A percentile compares a stretch with the other conserved stretches of the same genome.
phyloP scores from a whole-genome alignment of 2,888 invertebrate genomes.

The Leptinotarsa juncta region DNA sequence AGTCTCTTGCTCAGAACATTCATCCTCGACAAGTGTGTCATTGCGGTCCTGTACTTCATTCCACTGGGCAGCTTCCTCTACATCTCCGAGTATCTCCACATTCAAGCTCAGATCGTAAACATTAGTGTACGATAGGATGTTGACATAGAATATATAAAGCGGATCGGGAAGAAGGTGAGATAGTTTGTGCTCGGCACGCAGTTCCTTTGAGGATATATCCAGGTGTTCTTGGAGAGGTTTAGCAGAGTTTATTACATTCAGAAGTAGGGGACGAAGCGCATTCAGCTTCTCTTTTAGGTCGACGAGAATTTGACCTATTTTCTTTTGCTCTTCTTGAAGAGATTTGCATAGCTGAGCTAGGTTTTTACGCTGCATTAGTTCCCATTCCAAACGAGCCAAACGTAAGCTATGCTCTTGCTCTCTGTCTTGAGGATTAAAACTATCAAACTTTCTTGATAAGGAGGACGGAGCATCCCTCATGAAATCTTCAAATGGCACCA shows the following conservation, averaged over 20 bases:
- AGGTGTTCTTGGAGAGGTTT: constrained; percentile 91
- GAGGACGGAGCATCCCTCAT: constrained; percentile 80
- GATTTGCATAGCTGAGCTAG: constrained; percentile 81
- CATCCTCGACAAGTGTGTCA: constrained; percentile 71
- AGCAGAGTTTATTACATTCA: constrained; percentile 79
- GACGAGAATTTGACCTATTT: constrained; percentile 71
- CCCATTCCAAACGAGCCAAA: constrained; percentile 91
- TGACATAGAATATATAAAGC: constrained; percentile 88
- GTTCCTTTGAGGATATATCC: constrained; percentile 82
- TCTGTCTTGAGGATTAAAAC: constrained; percentile 53
- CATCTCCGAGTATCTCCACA: constrained; percentile 74
- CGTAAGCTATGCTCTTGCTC: constrained; percentile 82
- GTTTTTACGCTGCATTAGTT: constrained; percentile 87
- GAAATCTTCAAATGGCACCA: constrained; percentile 87
- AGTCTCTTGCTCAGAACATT: constrained; percentile 46
- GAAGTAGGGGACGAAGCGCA: constrained; percentile 84
- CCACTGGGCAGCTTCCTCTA: constrained; percentile 75
- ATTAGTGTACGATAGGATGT: constrained; percentile 84
- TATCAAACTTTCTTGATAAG: constrained; percentile 57
- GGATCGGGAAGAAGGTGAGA: constrained; percentile 83
- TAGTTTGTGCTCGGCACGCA: constrained; percentile 80
- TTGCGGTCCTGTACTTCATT: constrained; percentile 67
- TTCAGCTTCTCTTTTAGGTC: constrained; percentile 72
- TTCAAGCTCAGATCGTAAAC: constrained; percentile 71
- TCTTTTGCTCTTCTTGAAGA: constrained; percentile 81